Evolutionary conservation across 2,113 vertebrate genomes (phyloP), one percentile per base, ranked within the genome.

Genomic region (Eclectus roratus): DNA sequence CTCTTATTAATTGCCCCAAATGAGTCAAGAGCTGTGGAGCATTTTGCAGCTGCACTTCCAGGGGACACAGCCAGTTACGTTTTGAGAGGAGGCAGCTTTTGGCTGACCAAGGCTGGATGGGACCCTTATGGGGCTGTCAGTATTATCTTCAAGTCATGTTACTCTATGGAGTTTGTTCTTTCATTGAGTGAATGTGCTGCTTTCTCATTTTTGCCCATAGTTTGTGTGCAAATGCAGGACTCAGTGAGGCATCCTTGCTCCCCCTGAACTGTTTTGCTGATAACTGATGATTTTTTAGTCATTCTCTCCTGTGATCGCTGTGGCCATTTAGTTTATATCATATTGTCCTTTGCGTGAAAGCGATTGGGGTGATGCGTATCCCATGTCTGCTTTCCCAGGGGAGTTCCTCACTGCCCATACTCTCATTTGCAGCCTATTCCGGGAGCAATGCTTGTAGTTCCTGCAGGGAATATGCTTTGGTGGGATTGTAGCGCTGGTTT

Each of bases 361-460:
- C 27, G 29, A 39, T 50, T 18, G 76, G 7, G 25, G 6, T 10
- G 2, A 2, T 31, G 19, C 0, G 1, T 33, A 18, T 37, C 33
- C 8, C 8, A 3, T 4, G 9, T 64, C 33, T 90, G 12, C 66
- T 93, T 46, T 58, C 20, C 9, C 13, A 16, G 27, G 6, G 2
- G 24, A 47, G 55, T 73, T 89, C 18, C 20, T 86, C 31, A 11
- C 33, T 52, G 33, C 37, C 44, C 2, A 0, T 41, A 4, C 66
- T 81, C 39, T 58, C 7, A 10, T 24, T 64, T 65, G 20, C 27
- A 35, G 35, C 14, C 5, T 50, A 0, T 85, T 74, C 49, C 76
- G 39, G 56, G 66, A 90, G 15, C 47, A 2, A 3, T 10, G 10
- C 61, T 81, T 77, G 17, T 21, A 39, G 13, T 77, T 93, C 35